Base-by-base conservation (phyloP, 2,797 vertebrate species). In the Chelonia mydas region DNA sequence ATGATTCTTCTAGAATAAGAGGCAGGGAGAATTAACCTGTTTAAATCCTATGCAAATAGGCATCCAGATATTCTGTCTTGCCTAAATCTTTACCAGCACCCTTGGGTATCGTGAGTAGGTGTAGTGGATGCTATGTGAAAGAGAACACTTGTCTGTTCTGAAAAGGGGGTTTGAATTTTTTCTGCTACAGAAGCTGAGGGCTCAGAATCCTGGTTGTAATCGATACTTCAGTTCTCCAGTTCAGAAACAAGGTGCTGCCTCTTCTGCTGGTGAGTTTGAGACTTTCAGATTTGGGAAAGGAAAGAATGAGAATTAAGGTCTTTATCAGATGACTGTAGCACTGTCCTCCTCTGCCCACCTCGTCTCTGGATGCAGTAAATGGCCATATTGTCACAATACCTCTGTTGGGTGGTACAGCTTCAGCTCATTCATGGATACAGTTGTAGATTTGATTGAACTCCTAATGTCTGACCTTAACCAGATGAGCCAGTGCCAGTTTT, bases 181-280 rank as follows among this genome's bases (percentile, higher is more conserved):
- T 96, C 16, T 92, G 68, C 68, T 92, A 79, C 47, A 98, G 98
- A 95, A 97, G 41, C 81, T 54, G 37, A 96, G 94, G 59, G 23
- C 89, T 81, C 90, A 91, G 41, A 53, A 12, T 93, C 88, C 94
- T 84, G 90, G 33, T 84, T 84, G 31, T 92, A 54, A 68, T 37
- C 45, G 21, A 53, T 47, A 11, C 61, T 86, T 92, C 11, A 12
- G 1, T 95, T 96, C 94, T 94, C 86, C 93, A 77, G 84, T 88
- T 90, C 86, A 87, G 33, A 94, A 97, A 90, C 87, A 86, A 77
- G 95, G 91, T 68, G 59, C 93, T 61, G 81, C 80, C 15, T 21
- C 84, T 89, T 90, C 81, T 84, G 80, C 87, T 53, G n/a, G 98
- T 98, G 95, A 98, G 98, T 94, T 85, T 37, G 68, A 88, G 84